These are phyloP conservation scores for Drosophila ogumai DNA, from an alignment of 1,140 invertebrate genomes.

Conservation along the genomic window DNA sequence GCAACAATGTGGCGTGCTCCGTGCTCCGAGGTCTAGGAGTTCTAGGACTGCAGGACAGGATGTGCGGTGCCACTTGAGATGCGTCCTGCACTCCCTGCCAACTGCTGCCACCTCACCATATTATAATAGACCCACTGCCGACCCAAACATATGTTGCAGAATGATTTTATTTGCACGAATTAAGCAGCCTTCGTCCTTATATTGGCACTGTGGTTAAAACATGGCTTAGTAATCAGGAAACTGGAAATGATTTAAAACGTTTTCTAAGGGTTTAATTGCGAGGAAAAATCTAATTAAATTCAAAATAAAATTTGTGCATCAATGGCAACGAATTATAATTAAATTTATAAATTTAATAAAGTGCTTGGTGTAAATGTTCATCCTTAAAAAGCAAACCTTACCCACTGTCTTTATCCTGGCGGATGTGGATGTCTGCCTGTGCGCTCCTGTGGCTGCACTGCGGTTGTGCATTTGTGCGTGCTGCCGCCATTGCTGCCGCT, in stretches of 20 bases:
- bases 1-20: slow-evolving; percentile 23
- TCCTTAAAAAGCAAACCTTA: not conserved
- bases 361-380: not conserved
- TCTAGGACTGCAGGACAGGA: slow-evolving; percentile 2
- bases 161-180: slow-evolving; percentile 81
- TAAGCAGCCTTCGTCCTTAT: slow-evolving; percentile 55
- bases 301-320: not conserved
- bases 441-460: slow-evolving; percentile 63
- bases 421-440: slow-evolving; percentile 41
- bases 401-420: slow-evolving; percentile 25
- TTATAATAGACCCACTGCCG: slow-evolving; percentile 66
- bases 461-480: slow-evolving; percentile 78
- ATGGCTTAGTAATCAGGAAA: too few relatives aligned
- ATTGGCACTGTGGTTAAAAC: slow-evolving; percentile 45
- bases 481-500: slow-evolving; percentile 49
- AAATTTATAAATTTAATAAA: too few relatives aligned
- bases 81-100: slow-evolving; percentile 26
- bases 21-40: not conserved
- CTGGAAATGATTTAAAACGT: too few relatives aligned
- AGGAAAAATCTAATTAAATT: not conserved
- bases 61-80: slow-evolving; percentile 5
- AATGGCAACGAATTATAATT: too few relatives aligned
- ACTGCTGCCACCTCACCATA: not conserved
- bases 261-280: not conserved
- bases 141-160: slow-evolving; percentile 76